Percentiles rank a stretch among this genome's conserved stretches.
These are phyloP conservation scores for Leptopilina myrica DNA, from an alignment of 2,888 invertebrate genomes.

Conservation along the genomic window DNA sequence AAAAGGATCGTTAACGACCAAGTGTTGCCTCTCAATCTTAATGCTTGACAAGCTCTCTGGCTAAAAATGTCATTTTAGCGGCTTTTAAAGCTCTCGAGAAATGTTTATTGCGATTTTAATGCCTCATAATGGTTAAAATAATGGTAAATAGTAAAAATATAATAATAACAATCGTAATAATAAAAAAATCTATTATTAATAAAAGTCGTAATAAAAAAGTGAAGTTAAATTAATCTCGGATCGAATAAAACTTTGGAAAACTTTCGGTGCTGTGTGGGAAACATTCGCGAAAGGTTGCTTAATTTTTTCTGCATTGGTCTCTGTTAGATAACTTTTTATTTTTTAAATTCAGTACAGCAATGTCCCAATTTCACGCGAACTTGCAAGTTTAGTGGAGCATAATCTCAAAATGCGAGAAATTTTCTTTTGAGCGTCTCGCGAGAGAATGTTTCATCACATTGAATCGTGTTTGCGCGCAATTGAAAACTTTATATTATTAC, in stretches of 20 bases:
- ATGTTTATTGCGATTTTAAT: too few species aligned
- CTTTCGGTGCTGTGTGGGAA: too few species aligned
- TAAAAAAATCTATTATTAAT: too few species aligned
- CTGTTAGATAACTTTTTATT: too few species aligned
- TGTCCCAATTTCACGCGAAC: slow-evolving; percentile 30
- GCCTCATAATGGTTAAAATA: too few species aligned
- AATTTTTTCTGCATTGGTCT: too few species aligned
- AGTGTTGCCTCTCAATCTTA: slow-evolving; percentile 19
- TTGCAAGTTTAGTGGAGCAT: slow-evolving; percentile 51
- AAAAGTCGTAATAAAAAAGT: too few species aligned
- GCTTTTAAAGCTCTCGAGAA: background rate
- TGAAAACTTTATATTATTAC: slow-evolving; percentile 56
- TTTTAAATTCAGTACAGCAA: background rate
- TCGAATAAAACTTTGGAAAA: too few species aligned
- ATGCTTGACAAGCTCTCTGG: slow-evolving; percentile 9
- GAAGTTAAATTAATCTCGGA: too few species aligned
- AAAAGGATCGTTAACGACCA: slow-evolving; percentile 19
- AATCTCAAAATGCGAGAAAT: slow-evolving; percentile 29
- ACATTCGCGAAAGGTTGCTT: too few species aligned
- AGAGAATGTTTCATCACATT: slow-evolving; percentile 20
- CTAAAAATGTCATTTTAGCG: slow-evolving; percentile 15
- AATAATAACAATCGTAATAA: too few species aligned
- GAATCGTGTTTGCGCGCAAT: slow-evolving; percentile 42
- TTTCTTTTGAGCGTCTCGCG: background rate
- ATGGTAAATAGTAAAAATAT: too few species aligned